A percentile compares a stretch with the other conserved stretches of the same genome.
phyloP scores from a whole-genome alignment of 2,113 vertebrate genomes.

The Paracanthobrama guichenoti region DNA sequence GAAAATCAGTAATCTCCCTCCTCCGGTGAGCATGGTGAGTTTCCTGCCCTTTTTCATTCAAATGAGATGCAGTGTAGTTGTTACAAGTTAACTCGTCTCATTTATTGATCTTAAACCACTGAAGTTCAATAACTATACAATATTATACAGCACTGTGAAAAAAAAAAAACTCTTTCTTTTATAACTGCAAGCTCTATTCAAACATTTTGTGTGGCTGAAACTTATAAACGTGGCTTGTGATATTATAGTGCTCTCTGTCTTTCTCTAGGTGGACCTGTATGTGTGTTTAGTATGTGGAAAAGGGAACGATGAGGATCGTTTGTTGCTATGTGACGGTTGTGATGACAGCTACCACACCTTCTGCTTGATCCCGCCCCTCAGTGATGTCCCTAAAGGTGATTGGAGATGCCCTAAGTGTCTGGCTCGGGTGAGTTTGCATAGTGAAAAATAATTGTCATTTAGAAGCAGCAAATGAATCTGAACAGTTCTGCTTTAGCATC shows the following conservation, averaged over 20 bases:
- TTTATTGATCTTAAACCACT: background rate
- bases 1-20: conserved; percentile 72
- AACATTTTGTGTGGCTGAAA: background rate
- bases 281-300: conserved; percentile 93
- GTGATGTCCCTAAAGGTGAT: conserved; percentile 93
- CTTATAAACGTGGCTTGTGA: background rate
- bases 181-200: background rate
- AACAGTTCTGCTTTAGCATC: background rate
- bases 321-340: conserved; percentile 95
- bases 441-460: background rate
- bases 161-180: too few relatives aligned
- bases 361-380: conserved; percentile 91
- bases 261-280: conserved; percentile 89
- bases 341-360: conserved; percentile 99
- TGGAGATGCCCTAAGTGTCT: conserved; percentile 98
- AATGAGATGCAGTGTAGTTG: too few relatives aligned
- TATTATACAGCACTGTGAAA: background rate
- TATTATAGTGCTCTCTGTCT: background rate
- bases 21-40: conserved; percentile 76
- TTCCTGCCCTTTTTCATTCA: background rate
- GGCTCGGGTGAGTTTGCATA: conserved; percentile 83
- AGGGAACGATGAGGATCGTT: conserved; percentile 89
- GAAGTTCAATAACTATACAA: background rate
- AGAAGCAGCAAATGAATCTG: background rate
- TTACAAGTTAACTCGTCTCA: background rate